These are phyloP conservation scores for Heteropelma amictum DNA, from an alignment of 2,888 invertebrate species.

Conservation along the genomic window DNA sequence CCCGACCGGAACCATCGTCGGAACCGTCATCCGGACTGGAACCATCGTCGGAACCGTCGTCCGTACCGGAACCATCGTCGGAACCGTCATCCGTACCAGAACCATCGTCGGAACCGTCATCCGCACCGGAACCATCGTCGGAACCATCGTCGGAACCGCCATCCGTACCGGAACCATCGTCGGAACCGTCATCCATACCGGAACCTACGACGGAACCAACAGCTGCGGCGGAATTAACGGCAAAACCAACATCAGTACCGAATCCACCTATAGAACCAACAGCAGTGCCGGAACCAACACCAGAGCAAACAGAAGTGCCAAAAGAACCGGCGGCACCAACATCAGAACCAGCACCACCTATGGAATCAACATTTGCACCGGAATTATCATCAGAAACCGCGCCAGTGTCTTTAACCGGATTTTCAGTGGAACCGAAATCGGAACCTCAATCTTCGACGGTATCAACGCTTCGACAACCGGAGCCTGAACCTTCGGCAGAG, in stretches of 20 bases:
- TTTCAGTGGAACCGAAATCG: constrained; percentile 50
- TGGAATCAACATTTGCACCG: constrained; percentile 53
- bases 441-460: constrained; percentile 54
- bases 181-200: constrained; percentile 63
- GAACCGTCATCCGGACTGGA: constrained; percentile 63
- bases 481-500: constrained; percentile 61
- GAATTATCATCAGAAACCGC: constrained; percentile 56
- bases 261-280: constrained; percentile 60
- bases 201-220: constrained; percentile 58
- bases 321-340: no score
- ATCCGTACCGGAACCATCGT: constrained; percentile 65
- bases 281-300: constrained; percentile 59
- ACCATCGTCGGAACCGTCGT: constrained; percentile 34
- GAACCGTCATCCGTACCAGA: constrained; percentile 65
- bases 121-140: constrained; percentile 57
- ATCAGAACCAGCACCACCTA: constrained; percentile 43
- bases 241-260: constrained; percentile 27
- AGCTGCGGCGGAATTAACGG: constrained; percentile 24
- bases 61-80: constrained; percentile 54
- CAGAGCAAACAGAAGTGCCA: constrained; percentile 53
- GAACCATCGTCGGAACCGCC: constrained; percentile 67
- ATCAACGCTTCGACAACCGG: constrained; percentile 55
- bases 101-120: constrained; percentile 67
- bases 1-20: constrained; percentile 51
- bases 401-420: constrained; percentile 52